Evolutionary conservation across 2,113 vertebrate species (phyloP).

Genomic region (Syngnathoides biaculeatus): DNA sequence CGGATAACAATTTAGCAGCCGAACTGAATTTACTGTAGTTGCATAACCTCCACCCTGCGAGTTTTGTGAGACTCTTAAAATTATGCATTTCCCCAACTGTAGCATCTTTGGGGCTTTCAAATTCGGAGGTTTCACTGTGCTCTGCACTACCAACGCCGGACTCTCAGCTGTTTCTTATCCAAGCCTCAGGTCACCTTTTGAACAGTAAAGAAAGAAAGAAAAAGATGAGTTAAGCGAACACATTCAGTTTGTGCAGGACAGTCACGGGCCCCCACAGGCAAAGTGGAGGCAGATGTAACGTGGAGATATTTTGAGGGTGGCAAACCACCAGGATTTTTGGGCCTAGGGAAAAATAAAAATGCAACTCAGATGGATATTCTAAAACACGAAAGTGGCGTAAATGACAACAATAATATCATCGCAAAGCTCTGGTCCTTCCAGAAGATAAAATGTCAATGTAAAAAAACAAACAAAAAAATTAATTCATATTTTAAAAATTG

Average conservation of each 20-base stretch:
- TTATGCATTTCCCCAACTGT: no score
- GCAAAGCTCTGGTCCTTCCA: not conserved
- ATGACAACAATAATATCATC: conserved; percentile 1
- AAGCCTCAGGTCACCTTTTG: not conserved
- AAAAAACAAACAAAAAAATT: not conserved
- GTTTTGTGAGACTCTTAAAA: no score
- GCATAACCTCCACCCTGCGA: no score
- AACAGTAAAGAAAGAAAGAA: not conserved
- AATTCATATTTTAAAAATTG: not conserved
- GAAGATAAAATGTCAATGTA: not conserved
- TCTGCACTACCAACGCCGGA: not conserved
- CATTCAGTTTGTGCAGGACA: conserved; percentile 3
- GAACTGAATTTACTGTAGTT: no score
- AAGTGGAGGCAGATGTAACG: not conserved
- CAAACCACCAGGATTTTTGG: not conserved
- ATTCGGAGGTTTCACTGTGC: no score
- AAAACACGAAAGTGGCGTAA: not conserved
- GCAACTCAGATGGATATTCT: not conserved
- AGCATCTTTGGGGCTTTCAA: no score
- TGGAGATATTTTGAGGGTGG: not conserved
- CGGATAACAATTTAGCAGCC: no score
- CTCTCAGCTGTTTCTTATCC: not conserved
- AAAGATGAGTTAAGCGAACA: not conserved
- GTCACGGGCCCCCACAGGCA: not conserved
- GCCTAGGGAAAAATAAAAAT: not conserved